Evolutionary conservation across 2,113 vertebrate genomes (phyloP).

Genomic region (Cyanocitta stelleri): DNA sequence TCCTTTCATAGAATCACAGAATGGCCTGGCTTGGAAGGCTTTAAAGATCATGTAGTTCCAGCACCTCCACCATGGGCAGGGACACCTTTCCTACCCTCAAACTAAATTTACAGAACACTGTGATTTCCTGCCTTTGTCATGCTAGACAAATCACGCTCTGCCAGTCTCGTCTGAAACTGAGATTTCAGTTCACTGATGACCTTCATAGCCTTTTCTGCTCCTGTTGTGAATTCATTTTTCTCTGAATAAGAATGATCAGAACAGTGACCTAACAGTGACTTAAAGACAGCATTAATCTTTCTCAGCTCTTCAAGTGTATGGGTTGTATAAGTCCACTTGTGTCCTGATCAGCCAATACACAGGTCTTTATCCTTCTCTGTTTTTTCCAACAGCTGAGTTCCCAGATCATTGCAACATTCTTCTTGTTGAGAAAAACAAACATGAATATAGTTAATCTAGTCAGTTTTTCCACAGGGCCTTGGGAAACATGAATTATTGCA

Average conservation of each 20-base stretch:
- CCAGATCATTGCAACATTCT: background rate
- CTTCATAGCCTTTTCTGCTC: background rate
- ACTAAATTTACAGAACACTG: background rate
- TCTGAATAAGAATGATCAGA: background rate
- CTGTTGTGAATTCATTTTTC: background rate
- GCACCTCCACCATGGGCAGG: fast-evolving
- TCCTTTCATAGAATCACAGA: background rate
- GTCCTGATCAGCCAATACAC: background rate
- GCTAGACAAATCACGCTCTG: background rate
- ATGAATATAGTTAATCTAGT: background rate
- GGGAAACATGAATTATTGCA: background rate
- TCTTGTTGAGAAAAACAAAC: background rate
- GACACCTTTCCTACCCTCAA: background rate
- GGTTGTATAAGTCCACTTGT: background rate
- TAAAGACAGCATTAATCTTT: background rate
- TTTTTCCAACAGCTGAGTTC: background rate
- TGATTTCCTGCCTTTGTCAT: background rate
- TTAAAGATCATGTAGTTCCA: background rate
- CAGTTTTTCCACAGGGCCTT: background rate
- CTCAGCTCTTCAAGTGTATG: background rate
- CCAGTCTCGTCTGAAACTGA: background rate
- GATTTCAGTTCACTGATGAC: background rate
- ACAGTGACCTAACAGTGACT: background rate
- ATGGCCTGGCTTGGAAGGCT: background rate
- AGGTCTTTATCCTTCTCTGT: background rate